Conservation (phyloP, 2,113 vertebrate species). For the Athene cunicularia region DNA sequence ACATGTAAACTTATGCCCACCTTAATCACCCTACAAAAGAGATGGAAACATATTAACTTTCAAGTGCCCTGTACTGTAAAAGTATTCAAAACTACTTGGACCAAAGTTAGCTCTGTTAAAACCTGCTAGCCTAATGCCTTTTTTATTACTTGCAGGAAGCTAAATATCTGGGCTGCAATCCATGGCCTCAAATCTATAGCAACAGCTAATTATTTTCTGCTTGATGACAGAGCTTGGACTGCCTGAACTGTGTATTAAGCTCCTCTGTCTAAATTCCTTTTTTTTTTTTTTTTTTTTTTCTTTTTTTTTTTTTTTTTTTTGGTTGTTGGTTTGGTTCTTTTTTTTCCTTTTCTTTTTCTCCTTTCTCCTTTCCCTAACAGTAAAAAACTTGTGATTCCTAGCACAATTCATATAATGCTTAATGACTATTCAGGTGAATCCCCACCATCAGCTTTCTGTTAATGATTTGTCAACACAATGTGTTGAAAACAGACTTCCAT, state of each 20-base stretch:
- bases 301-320: too few species aligned
- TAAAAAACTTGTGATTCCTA: neutral
- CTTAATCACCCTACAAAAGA: neutral
- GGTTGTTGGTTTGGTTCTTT: too few species aligned
- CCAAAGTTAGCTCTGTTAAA: neutral
- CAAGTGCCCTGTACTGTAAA: neutral
- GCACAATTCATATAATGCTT: neutral
- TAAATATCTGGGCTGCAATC: neutral
- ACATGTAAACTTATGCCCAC: neutral
- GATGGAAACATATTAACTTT: neutral
- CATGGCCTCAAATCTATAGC: neutral
- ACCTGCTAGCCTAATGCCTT: neutral
- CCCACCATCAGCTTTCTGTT: neutral
- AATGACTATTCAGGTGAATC: neutral
- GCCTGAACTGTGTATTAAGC: neutral
- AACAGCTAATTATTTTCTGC: neutral
- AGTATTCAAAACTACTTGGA: neutral
- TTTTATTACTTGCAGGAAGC: neutral
- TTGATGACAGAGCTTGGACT: neutral
- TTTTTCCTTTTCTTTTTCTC: too few species aligned
- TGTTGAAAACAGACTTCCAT: neutral
- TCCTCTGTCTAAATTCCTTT: neutral
- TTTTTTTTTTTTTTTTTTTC: too few species aligned
- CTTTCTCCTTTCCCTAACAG: neutral
- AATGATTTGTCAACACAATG: rapidly evolving